Base-by-base conservation (phyloP, 1,140 invertebrate species). In the Atta cephalotes region DNA sequence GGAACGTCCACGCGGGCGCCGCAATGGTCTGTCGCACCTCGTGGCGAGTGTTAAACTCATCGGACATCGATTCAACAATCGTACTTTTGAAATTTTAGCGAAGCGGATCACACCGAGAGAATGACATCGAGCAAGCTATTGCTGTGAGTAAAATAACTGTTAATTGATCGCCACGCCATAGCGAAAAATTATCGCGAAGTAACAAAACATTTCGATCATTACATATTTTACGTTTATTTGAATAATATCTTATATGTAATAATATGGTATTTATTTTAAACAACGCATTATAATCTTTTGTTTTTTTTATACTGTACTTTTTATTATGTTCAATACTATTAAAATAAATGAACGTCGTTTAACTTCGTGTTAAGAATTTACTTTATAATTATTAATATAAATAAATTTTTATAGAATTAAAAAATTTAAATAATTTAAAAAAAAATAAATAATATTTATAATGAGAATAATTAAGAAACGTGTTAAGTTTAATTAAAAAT, bases 1-100 rank as follows among this genome's bases (percentile, higher is more conserved):
- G 89, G 87, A 92, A 89, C 88, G 76, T 86, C 92, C 92, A 93
- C 92, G 92, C 92, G 93, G 92, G 90, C 89, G 88, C 89, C 85
- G 91, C 89, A 90, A 93, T 92, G 92, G 87, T 89, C 88, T 89
- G 90, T 90, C 89, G 91, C 87, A 76, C 88, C 90, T 92, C 92
- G 92, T 89, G 91, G 88, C 89, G 91, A 92, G 89, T 91, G 90
- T 88, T 87, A 71, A 90, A 91, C 88, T 91, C 78, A 87, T 85
- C 91, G 89, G 35, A 87, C 31, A 51, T 60, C 65, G 25, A 66
- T 66, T 66, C 53, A 31, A 72, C 68, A 14, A 74, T 12, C 39
- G 39, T 49, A 53, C 21, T 1, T 2, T 21, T 18, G 39, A 49
- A 53, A 82, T 63, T 35, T 60, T 7, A 16, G 25, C 39, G 18